Conservation (phyloP, 2,797 vertebrate species). For the Platyrinchus mystaceus region DNA sequence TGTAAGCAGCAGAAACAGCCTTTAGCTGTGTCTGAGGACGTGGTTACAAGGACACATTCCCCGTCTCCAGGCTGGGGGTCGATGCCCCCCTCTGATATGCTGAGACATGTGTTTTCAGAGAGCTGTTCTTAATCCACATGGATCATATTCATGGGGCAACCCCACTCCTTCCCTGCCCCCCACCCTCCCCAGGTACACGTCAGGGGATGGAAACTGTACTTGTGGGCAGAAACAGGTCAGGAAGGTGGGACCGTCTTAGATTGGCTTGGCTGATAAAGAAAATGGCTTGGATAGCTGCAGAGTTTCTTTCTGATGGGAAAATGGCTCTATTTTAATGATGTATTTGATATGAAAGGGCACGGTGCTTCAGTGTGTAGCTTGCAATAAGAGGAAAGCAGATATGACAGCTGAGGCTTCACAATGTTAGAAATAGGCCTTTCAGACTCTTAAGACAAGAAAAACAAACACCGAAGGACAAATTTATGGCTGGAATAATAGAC, state of each 20-base stretch:
- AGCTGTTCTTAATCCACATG: not conserved
- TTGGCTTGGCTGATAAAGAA: not conserved
- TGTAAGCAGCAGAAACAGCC: not conserved
- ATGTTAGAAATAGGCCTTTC: slow-evolving; percentile 29
- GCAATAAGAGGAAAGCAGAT: slow-evolving; percentile 41
- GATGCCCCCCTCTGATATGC: not conserved
- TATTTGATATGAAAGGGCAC: slow-evolving; percentile 54
- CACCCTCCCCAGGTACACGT: accelerated
- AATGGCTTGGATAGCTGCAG: not conserved
- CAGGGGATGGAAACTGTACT: not conserved
- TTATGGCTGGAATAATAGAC: slow-evolving; percentile 40
- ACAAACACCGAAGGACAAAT: slow-evolving; percentile 62
- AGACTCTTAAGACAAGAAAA: slow-evolving; percentile 21
- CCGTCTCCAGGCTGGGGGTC: accelerated
- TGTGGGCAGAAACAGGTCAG: not conserved
- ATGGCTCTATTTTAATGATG: slow-evolving; percentile 35
- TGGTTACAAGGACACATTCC: not conserved
- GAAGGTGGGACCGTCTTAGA: not conserved
- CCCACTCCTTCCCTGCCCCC: not conserved
- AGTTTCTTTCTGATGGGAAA: not conserved
- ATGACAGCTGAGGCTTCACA: slow-evolving; percentile 50
- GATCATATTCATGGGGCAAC: not conserved
- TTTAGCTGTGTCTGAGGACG: not conserved
- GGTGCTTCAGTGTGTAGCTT: slow-evolving; percentile 5
- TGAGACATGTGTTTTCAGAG: not conserved